Conservation (phyloP, 1,140 invertebrate genomes). For the Drosophila sp. region DNA sequence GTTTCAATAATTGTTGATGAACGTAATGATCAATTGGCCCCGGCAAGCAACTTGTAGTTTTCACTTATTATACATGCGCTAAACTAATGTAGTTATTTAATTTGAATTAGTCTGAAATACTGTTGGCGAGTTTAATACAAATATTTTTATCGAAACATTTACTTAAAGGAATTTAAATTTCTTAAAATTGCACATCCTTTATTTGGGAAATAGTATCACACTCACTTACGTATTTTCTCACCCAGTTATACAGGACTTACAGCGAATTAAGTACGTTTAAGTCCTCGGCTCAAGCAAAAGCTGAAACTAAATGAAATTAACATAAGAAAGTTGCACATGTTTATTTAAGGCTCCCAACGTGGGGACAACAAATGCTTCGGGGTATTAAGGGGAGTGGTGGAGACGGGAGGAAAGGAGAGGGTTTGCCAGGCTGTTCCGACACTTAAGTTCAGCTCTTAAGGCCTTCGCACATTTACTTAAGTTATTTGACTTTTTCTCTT, state of each 20-base stretch:
- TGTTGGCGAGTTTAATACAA: too few relatives aligned
- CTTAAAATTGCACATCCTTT: background rate
- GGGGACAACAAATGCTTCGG: slow-evolving; percentile 28
- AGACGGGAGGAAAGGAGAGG: background rate
- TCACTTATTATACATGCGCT: too few relatives aligned
- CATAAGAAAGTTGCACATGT: slow-evolving; percentile 34
- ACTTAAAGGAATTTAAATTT: too few relatives aligned
- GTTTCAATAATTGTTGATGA: slow-evolving; percentile 34
- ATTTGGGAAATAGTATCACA: too few relatives aligned
- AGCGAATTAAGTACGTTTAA: slow-evolving; percentile 1
- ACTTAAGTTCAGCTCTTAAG: slow-evolving; percentile 59
- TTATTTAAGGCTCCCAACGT: slow-evolving; percentile 31
- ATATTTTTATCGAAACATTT: too few relatives aligned
- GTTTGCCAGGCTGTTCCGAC: slow-evolving; percentile 30
- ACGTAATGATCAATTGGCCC: slow-evolving; percentile 9
- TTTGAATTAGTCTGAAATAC: too few relatives aligned
- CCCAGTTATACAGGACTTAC: background rate
- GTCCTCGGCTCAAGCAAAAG: background rate
- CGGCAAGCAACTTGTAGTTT: background rate
- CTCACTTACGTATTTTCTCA: background rate
- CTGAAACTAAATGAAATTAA: slow-evolving; percentile 45
- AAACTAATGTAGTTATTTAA: too few relatives aligned
- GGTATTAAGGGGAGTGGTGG: slow-evolving; percentile 7
- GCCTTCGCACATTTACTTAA: slow-evolving; percentile 73
- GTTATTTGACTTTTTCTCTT: slow-evolving; percentile 71